Conservation (phyloP, 2,113 vertebrate species). For the Thunnus thynnus region DNA sequence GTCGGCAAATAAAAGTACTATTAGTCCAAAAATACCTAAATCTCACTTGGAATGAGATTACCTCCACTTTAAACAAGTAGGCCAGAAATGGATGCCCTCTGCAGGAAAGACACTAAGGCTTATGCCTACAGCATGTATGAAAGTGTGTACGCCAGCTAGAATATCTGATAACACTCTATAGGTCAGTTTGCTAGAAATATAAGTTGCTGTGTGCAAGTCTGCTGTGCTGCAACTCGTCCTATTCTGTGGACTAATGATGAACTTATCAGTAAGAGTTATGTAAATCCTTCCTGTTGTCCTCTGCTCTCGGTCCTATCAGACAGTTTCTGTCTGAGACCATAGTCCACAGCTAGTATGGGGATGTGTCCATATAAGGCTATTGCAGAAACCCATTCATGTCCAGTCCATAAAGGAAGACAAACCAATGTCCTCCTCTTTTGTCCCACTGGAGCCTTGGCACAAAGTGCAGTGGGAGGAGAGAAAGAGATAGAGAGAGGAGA, state of each 20-base stretch:
- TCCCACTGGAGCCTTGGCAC: conserved; percentile 65
- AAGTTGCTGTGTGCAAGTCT: conserved; percentile 47
- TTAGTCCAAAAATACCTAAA: conserved; percentile 27
- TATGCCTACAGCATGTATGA: conserved; percentile 62
- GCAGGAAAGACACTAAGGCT: conserved; percentile 64
- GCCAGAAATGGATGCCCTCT: conserved; percentile 30
- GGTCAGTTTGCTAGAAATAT: conserved; percentile 35
- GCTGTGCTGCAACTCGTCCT: conserved; percentile 51
- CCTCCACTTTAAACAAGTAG: conserved; percentile 37
- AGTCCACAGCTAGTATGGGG: conserved; percentile 44
- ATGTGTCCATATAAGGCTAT: conserved; percentile 73
- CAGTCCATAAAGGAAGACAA: conserved; percentile 68
- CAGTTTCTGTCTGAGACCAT: background rate
- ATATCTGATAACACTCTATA: conserved; percentile 24
- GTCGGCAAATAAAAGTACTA: conserved; percentile 45
- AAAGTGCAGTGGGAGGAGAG: conserved; percentile 53
- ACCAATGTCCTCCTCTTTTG: conserved; percentile 41
- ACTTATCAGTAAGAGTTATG: conserved; percentile 34
- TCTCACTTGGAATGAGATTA: conserved; percentile 32
- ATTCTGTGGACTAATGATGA: conserved; percentile 19
- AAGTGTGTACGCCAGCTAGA: conserved; percentile 52
- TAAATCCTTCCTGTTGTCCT: conserved; percentile 48
- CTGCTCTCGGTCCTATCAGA: conserved; percentile 20
- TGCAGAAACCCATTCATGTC: conserved; percentile 62
- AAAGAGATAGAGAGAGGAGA: conserved; percentile 31